A percentile compares a stretch with the other conserved stretches of the same genome.
These are phyloP conservation scores for Cremastobaeus sp. DNA, from an alignment of 2,888 invertebrate genomes.

Conservation along the genomic window DNA sequence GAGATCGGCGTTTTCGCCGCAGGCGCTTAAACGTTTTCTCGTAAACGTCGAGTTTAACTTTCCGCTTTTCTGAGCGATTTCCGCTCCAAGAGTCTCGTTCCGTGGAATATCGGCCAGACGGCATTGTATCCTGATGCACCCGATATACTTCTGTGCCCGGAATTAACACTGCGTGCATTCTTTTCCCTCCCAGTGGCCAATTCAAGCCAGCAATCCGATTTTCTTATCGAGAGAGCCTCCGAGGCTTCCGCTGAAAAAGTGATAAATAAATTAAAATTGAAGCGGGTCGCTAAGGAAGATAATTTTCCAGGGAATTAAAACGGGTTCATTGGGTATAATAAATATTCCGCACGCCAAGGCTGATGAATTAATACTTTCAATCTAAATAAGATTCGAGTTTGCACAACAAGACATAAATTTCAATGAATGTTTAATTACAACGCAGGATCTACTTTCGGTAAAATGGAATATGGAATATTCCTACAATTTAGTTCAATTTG, in stretches of 20 bases:
- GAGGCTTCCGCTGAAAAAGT: no score
- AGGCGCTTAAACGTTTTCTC: conserved; percentile 47
- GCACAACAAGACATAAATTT: neutral
- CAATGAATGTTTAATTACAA: neutral
- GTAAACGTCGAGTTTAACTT: conserved; percentile 56
- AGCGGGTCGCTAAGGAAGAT: no score
- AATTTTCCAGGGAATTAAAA: no score
- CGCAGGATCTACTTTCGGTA: neutral
- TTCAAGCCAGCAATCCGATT: no score
- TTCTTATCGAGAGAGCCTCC: no score
- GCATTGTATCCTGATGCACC: conserved; percentile 14
- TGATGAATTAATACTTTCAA: no score
- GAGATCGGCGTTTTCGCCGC: conserved; percentile 35
- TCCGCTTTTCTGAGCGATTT: conserved; percentile 46
- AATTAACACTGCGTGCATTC: conserved; percentile 13
- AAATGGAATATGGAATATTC: neutral
- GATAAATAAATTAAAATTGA: no score
- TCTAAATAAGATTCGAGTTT: neutral
- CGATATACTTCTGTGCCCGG: conserved; percentile 14
- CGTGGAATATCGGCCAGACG: conserved; percentile 23
- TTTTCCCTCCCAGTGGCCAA: no score
- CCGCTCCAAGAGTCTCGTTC: conserved; percentile 26
- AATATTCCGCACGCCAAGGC: no score
- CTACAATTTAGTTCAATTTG: conserved; percentile 14
- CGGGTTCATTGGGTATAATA: no score